phyloP scores from a whole-genome alignment of 2,888 invertebrate genomes.

The Microplitis manilae region DNA sequence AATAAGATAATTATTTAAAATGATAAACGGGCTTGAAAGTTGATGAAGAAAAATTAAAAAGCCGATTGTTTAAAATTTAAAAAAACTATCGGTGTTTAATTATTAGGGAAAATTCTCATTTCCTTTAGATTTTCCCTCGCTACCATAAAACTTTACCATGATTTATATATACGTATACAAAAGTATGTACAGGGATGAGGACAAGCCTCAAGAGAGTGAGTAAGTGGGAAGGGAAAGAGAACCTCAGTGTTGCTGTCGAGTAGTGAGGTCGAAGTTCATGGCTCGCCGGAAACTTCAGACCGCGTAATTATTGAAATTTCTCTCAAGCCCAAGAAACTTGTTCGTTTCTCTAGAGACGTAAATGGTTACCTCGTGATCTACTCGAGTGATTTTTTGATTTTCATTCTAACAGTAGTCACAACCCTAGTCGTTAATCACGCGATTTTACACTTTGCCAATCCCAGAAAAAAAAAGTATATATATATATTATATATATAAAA shows the following conservation, averaged over 20 bases:
- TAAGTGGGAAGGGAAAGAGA: conserved; percentile 26
- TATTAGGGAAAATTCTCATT: conserved; percentile 23
- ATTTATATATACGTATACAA: conserved; percentile 17
- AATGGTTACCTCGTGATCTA: conserved; percentile 43
- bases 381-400: conserved; percentile 30
- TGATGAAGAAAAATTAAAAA: no score
- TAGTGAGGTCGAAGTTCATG: conserved; percentile 50
- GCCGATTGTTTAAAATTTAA: no score
- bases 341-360: conserved; percentile 38
- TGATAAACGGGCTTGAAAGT: not conserved
- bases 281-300: conserved; percentile 47
- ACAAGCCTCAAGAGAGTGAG: conserved; percentile 22
- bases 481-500: conserved; percentile 12
- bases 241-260: conserved; percentile 31
- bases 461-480: conserved; percentile 1
- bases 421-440: conserved; percentile 34
- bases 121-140: conserved; percentile 22
- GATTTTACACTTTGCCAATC: conserved; percentile 25
- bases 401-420: conserved; percentile 19
- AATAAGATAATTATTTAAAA: not conserved
- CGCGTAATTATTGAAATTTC: conserved; percentile 52
- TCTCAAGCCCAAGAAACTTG: conserved; percentile 45
- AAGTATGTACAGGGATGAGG: not conserved
- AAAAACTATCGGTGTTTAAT: not conserved
- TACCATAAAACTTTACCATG: conserved; percentile 15